Evolutionary conservation across 2,888 invertebrate genomes (phyloP).

Genomic region (Pecten maximus): DNA sequence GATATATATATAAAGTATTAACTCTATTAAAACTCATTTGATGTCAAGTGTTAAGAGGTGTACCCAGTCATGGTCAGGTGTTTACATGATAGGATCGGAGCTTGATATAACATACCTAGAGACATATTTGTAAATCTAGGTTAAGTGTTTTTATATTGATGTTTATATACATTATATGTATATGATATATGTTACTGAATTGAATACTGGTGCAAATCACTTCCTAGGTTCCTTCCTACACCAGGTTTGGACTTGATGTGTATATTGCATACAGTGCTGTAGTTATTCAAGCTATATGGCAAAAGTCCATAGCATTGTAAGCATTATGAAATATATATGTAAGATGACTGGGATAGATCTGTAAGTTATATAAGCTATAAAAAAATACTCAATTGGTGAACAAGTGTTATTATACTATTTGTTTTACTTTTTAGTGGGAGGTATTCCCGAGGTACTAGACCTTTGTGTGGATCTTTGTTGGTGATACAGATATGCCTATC

Average conservation of each 20-base stretch:
- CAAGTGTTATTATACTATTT: background rate
- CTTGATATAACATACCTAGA: background rate
- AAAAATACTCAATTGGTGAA: too few relatives aligned
- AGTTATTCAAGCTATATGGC: background rate
- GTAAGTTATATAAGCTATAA: too few relatives aligned
- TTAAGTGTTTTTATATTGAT: background rate
- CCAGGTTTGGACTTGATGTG: background rate
- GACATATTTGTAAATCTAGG: background rate
- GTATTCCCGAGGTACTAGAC: background rate
- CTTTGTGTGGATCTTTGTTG: background rate
- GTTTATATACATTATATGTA: background rate
- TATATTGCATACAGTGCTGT: background rate
- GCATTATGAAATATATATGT: too few relatives aligned
- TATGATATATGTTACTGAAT: background rate
- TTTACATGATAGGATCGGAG: background rate
- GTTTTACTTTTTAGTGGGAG: background rate
- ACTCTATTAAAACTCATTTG: background rate
- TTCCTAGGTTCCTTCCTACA: background rate
- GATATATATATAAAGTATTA: background rate
- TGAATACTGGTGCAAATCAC: background rate
- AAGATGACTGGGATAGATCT: too few relatives aligned
- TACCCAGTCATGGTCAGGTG: background rate
- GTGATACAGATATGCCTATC: conserved; percentile 57
- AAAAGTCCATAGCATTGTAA: background rate
- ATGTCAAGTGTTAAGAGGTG: background rate